Conservation (phyloP, 92 coral and sea anemone species). For the Palythoa heliodiscus region DNA sequence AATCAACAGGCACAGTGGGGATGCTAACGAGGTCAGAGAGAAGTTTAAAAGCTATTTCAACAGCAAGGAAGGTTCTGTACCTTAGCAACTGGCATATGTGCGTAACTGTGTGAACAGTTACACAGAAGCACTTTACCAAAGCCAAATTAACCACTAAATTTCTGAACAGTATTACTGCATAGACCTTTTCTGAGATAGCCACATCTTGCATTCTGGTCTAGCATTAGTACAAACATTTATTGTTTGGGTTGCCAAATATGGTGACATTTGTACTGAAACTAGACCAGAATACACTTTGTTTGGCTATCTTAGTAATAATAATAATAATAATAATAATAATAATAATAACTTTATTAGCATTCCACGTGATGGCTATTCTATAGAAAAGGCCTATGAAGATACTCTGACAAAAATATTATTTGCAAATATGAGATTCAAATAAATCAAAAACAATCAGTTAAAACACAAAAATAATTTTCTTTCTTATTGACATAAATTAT, state of each 20-base stretch:
- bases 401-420: constrained; percentile 20
- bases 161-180: background rate
- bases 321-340: no score
- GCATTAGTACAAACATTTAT: no score
- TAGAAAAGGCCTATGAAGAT: background rate
- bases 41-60: constrained; percentile 14
- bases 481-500: constrained; percentile 34
- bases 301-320: no score
- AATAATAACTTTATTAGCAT: no score
- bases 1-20: background rate
- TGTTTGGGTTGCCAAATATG: no score
- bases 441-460: constrained; percentile 20
- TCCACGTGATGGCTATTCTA: no score
- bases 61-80: constrained; percentile 20
- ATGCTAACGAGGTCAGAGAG: background rate
- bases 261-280: no score
- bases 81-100: constrained; percentile 27
- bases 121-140: constrained; percentile 50
- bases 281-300: no score
- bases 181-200: no score
- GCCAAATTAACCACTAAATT: constrained; percentile 22
- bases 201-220: no score
- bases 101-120: constrained; percentile 26
- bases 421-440: constrained; percentile 30
- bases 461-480: constrained; percentile 40